Base-by-base conservation (phyloP, 1,140 invertebrate species). In the Temnothorax nylanderi region DNA sequence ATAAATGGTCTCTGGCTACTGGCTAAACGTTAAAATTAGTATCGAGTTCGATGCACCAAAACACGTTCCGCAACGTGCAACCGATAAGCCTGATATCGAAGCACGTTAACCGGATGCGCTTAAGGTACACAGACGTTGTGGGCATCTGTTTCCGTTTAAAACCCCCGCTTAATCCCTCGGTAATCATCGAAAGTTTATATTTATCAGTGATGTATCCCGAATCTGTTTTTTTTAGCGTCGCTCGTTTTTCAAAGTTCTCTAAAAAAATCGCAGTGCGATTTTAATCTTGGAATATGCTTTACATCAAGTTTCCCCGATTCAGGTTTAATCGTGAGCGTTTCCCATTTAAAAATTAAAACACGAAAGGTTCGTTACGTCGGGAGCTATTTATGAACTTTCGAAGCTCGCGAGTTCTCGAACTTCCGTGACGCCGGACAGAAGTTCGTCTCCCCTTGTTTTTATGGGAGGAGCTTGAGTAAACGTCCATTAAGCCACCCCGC, bases 11-110 rank as follows among this genome's bases (percentile, higher is more conserved):
- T 26, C n/a, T 54, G 32, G 32, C 5, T 71, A 11, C 13, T 1
- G 26, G 18, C 7, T 67, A 13, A 81, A 71, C 10, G 64, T 82
- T 82, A 82, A 82, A 82, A 72, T 82, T 82, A 72, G 51, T 82
- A 80, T 37, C n/a, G 21, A 49, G 77, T 47, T 80, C 77, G 32
- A 69, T 80, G 77, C 44, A 54, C 62, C n/a, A 58, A 67, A 47
- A 11, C 16, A 3, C 21, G 21, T 82, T 82, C 49, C 21, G 49
- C 78, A 56, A 80, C 8, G 34, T 81, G 64, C 49, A 81, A 72
- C 65, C 37, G 65, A 82, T 82, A 82, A 71, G 78, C 54, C 41
- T 56, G 65, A 72, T 82, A 82, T 82, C 65, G 34, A 32, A 11
- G 26, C n/a, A 54, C 34, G 64, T 78, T 78, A 62, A 78, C 62